A percentile compares a stretch with the other conserved stretches of the same genome.
Evolutionary conservation across 2,113 vertebrate species (phyloP).

Genomic region (Phocoena sinus): DNA sequence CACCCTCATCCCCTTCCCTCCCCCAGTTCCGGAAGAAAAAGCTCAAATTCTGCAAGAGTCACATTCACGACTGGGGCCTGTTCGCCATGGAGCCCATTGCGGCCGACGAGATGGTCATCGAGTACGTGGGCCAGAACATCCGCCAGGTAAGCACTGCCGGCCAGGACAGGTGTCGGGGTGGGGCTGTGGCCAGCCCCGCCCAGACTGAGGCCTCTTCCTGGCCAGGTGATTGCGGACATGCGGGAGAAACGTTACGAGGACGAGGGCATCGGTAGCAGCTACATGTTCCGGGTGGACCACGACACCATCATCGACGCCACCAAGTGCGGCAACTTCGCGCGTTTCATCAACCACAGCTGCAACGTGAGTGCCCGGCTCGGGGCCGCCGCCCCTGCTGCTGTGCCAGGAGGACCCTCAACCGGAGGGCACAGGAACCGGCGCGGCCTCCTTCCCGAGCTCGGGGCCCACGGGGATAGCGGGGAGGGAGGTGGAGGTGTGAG

Average conservation of each 20-base stretch:
- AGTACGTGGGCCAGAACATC: constrained; percentile 99
- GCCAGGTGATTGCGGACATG: constrained; percentile 98
- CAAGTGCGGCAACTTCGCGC: constrained; percentile 97
- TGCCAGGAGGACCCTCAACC: accelerated
- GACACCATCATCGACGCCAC: constrained; percentile 99
- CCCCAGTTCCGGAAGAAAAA: constrained; percentile 98
- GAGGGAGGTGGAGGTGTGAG: accelerated
- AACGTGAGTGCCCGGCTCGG: constrained; percentile 85
- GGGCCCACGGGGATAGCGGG: accelerated
- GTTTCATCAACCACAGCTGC: constrained; percentile 99
- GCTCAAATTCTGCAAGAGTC: constrained; percentile 95
- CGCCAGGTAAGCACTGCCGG: constrained; percentile 86
- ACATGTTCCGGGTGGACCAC: constrained; percentile 99
- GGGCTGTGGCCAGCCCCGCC: accelerated
- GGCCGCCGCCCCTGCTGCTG: accelerated
- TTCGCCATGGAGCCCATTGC: constrained; percentile 98
- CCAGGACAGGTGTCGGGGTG: accelerated
- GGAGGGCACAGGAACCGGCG: accelerated
- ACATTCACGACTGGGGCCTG: constrained; percentile 99
- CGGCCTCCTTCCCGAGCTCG: not conserved
- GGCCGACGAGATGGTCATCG: constrained; percentile 99
- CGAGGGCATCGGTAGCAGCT: constrained; percentile 98
- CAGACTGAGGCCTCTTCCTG: not conserved
- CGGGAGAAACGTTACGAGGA: constrained; percentile 97
- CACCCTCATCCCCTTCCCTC: not conserved